These are phyloP conservation scores for Callipepla californica DNA, from an alignment of 2,113 vertebrate species.

Conservation along the genomic window DNA sequence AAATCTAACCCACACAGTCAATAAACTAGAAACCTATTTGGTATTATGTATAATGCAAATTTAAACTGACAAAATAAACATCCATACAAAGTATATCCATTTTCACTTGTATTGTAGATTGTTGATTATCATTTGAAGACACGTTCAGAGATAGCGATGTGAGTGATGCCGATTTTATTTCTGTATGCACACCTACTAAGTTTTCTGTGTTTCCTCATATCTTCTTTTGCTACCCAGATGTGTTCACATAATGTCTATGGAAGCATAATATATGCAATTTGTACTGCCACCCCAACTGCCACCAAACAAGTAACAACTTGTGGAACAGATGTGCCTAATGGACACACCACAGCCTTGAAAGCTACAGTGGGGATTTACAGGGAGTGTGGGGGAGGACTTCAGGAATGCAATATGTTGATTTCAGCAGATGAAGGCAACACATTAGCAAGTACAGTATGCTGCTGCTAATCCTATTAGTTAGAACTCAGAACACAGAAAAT, in stretches of 20 bases:
- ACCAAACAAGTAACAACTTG: not conserved
- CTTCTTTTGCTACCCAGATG: not conserved
- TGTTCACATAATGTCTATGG: not conserved
- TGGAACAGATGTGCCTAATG: not conserved
- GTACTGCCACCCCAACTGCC: not conserved
- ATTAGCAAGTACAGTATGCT: not conserved
- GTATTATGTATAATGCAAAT: not conserved
- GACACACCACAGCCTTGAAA: not conserved
- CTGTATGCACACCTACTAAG: not conserved
- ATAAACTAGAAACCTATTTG: not conserved
- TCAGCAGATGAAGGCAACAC: not conserved
- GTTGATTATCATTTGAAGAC: not conserved
- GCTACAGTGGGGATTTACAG: not conserved
- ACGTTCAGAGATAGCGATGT: not conserved
- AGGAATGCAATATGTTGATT: not conserved
- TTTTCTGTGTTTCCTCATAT: not conserved
- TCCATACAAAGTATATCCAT: not conserved
- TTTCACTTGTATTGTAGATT: not conserved
- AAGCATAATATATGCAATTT: not conserved
- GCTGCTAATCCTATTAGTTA: not conserved
- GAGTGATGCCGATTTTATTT: not conserved
- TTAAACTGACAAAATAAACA: not conserved
- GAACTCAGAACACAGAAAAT: not conserved
- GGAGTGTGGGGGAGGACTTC: rapidly evolving
- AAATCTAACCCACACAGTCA: not conserved